These are phyloP conservation scores for Leptinotarsa rubiginosa DNA, from an alignment of 2,888 invertebrate genomes.

Conservation along the genomic window DNA sequence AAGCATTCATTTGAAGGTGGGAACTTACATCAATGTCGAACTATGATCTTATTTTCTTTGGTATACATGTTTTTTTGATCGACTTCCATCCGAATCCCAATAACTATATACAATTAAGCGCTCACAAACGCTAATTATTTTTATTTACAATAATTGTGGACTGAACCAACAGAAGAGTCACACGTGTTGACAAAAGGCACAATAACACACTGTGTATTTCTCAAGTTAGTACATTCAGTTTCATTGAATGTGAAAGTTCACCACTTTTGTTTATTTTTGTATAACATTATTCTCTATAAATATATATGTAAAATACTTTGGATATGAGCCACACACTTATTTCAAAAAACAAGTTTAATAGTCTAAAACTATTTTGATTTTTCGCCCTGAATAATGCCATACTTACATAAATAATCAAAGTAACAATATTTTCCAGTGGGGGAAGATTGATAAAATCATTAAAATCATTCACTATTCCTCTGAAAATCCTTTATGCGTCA, in stretches of 20 bases:
- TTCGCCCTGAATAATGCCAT: too few species aligned
- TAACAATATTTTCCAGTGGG: not conserved
- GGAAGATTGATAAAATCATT: not conserved
- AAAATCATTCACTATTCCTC: not conserved
- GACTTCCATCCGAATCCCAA: constrained; percentile 2
- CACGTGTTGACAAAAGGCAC: constrained; percentile 58
- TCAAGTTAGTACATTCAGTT: not conserved
- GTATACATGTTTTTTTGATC: not conserved
- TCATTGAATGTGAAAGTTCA: not conserved
- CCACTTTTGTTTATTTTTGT: not conserved
- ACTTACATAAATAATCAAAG: too few species aligned
- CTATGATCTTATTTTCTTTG: too few species aligned
- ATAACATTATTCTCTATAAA: constrained; percentile 5
- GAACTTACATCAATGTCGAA: too few species aligned
- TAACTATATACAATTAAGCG: not conserved
- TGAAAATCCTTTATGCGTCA: not conserved
- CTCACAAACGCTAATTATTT: not conserved
- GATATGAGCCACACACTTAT: too few species aligned
- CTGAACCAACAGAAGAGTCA: constrained; percentile 44
- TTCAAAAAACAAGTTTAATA: too few species aligned
- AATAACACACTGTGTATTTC: constrained; percentile 54
- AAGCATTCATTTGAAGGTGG: too few species aligned
- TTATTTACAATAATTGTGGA: constrained; percentile 35
- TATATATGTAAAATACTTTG: not conserved
- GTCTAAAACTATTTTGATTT: too few species aligned